phyloP scores from a whole-genome alignment of 1,140 invertebrate genomes.

The Camponotus vicinus region DNA sequence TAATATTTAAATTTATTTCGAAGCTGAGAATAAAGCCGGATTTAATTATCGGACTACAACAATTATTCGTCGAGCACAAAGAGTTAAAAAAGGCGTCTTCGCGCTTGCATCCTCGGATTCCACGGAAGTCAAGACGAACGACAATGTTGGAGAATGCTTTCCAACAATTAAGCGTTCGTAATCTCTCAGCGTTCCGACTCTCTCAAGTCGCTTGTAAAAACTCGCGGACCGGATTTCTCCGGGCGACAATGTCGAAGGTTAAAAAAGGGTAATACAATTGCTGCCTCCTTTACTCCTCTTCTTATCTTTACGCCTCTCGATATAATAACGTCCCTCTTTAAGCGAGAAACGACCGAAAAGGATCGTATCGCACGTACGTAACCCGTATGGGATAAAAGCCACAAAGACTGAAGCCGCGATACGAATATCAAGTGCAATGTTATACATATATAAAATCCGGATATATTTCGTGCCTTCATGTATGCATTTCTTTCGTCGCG shows the following conservation, averaged over 20 bases:
- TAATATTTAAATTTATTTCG: conserved; percentile 17
- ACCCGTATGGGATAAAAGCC: conserved; percentile 52
- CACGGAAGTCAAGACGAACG: conserved; percentile 16
- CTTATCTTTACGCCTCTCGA: no score
- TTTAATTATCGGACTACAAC: conserved; percentile 35
- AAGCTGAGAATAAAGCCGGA: conserved; percentile 16
- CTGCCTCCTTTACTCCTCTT: background rate
- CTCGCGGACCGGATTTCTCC: conserved; percentile 36
- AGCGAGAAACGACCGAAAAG: conserved; percentile 10
- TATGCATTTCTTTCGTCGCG: background rate
- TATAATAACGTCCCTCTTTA: background rate
- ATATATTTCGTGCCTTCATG: conserved; percentile 8
- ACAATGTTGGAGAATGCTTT: conserved; percentile 45
- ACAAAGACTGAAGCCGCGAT: conserved; percentile 48
- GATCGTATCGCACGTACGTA: conserved; percentile 46
- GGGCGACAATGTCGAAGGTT: conserved; percentile 41
- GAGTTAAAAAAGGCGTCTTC: conserved; percentile 27
- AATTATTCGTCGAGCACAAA: conserved; percentile 41
- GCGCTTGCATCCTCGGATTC: conserved; percentile 5
- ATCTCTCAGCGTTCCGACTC: conserved; percentile 18
- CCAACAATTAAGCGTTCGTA: conserved; percentile 55
- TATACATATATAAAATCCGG: conserved; percentile 17
- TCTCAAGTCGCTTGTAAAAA: conserved; percentile 51
- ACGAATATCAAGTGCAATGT: conserved; percentile 49
- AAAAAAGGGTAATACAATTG: conserved; percentile 25